A percentile compares a stretch with the other conserved stretches of the same genome.
phyloP scores from a whole-genome alignment of 2,797 vertebrate genomes.

The Acipenser transmontanus region DNA sequence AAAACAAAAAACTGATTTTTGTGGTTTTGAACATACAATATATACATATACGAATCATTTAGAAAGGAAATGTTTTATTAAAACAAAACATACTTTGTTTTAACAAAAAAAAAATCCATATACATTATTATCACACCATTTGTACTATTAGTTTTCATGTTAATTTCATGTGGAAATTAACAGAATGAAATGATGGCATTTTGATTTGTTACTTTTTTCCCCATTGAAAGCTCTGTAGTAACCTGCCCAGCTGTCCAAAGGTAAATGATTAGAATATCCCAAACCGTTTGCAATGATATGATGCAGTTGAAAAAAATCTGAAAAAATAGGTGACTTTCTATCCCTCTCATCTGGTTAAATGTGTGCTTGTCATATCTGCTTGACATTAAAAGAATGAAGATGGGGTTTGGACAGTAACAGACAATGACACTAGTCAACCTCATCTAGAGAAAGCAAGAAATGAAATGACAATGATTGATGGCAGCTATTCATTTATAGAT shows the following conservation, averaged over 20 bases:
- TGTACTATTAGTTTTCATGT: too few species aligned
- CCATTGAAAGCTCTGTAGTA: constrained; percentile 11
- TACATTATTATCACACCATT: too few species aligned
- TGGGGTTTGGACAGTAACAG: constrained; percentile 86
- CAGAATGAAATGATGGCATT: too few species aligned
- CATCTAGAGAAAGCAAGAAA: constrained; percentile 76
- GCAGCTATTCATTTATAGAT: constrained; percentile 87
- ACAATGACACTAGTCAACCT: constrained; percentile 89
- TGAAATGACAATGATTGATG: constrained; percentile 95
- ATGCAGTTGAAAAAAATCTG: constrained; percentile 48
- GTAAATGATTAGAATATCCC: constrained; percentile 51
- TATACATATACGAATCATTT: too few species aligned
- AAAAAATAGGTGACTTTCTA: constrained; percentile 87
- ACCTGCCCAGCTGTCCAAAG: constrained; percentile 51
- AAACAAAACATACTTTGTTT: too few species aligned
- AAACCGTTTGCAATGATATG: constrained; percentile 42
- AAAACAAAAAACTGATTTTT: too few species aligned
- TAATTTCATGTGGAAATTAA: too few species aligned
- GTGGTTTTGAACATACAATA: too few species aligned
- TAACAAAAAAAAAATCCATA: too few species aligned
- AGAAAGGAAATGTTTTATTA: too few species aligned
- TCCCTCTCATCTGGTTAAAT: constrained; percentile 77
- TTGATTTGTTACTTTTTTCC: constrained; percentile 5
- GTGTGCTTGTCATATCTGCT: constrained; percentile 88
- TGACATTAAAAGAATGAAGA: constrained; percentile 77